phyloP scores from a whole-genome alignment of 2,888 invertebrate genomes.

The Deroplatys truncata region DNA sequence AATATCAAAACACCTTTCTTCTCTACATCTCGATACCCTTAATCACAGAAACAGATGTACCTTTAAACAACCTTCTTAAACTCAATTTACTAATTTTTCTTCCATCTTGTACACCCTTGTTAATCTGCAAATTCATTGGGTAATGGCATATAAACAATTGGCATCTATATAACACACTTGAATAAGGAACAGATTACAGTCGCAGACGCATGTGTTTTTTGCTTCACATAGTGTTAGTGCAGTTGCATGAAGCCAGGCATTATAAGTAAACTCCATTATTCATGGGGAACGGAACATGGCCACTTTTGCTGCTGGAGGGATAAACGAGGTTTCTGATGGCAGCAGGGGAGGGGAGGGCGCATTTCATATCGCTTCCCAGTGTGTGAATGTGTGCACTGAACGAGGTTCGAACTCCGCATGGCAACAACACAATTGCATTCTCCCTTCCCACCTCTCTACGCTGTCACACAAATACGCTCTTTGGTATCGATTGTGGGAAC shows the following conservation, averaged over 20 bases:
- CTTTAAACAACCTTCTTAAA: too few relatives aligned
- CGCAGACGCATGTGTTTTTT: neutral
- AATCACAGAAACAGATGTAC: too few relatives aligned
- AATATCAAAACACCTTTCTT: too few relatives aligned
- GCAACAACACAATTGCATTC: constrained; percentile 6
- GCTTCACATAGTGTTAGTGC: neutral
- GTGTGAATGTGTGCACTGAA: neutral
- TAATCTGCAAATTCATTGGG: too few relatives aligned
- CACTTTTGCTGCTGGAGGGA: constrained; percentile 1
- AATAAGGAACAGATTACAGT: too few relatives aligned
- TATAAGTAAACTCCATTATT: neutral
- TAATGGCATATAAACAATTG: too few relatives aligned
- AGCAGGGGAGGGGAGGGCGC: neutral
- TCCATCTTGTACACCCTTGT: too few relatives aligned
- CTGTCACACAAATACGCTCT: neutral
- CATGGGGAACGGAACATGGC: neutral
- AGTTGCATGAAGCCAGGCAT: neutral
- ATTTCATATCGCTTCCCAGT: neutral
- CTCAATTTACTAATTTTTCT: too few relatives aligned
- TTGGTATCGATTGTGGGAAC: neutral
- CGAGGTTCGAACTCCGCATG: constrained; percentile 11
- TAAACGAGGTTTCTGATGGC: neutral
- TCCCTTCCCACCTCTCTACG: neutral
- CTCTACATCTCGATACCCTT: too few relatives aligned
- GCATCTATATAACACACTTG: too few relatives aligned